Conservation (phyloP, 1,140 invertebrate species). For the Anastrepha ludens region DNA sequence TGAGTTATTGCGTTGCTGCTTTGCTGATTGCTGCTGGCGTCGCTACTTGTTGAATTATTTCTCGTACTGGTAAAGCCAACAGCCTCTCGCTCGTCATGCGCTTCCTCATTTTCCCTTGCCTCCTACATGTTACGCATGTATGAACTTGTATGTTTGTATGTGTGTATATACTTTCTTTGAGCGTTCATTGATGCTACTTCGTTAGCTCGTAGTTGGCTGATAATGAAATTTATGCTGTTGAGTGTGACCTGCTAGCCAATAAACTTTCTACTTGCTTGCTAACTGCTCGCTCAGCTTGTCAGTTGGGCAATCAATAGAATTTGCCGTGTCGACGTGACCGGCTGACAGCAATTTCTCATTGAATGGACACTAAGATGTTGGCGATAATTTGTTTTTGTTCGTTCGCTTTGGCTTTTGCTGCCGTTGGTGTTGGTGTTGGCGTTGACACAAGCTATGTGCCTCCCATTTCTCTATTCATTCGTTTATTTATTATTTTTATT, state of each 20-base stretch:
- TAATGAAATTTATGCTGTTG: slow-evolving; percentile 48
- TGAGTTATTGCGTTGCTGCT: background rate
- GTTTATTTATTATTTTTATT: slow-evolving; percentile 22
- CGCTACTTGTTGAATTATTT: slow-evolving; percentile 20
- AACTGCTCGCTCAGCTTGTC: background rate
- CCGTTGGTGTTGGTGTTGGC: background rate
- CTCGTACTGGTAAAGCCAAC: background rate
- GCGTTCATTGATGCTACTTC: background rate
- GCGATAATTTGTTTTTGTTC: slow-evolving; percentile 42
- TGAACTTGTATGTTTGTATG: background rate
- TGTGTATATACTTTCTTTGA: background rate
- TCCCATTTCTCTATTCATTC: background rate
- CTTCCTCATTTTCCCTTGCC: slow-evolving; percentile 29
- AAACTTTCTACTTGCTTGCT: slow-evolving; percentile 1
- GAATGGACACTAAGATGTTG: slow-evolving; percentile 37
- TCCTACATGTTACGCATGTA: background rate
- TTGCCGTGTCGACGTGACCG: slow-evolving; percentile 34
- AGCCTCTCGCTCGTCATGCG: background rate
- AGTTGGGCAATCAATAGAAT: slow-evolving; percentile 13
- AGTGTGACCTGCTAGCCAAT: slow-evolving; percentile 10
- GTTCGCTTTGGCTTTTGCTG: background rate
- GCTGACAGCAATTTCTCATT: slow-evolving; percentile 51
- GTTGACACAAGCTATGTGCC: background rate
- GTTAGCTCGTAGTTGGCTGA: background rate
- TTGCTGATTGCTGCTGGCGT: background rate